Percentiles rank a stretch among this genome's conserved stretches.
Conservation (phyloP, 2,797 vertebrate genomes). For the Coracias cyanogaster region DNA sequence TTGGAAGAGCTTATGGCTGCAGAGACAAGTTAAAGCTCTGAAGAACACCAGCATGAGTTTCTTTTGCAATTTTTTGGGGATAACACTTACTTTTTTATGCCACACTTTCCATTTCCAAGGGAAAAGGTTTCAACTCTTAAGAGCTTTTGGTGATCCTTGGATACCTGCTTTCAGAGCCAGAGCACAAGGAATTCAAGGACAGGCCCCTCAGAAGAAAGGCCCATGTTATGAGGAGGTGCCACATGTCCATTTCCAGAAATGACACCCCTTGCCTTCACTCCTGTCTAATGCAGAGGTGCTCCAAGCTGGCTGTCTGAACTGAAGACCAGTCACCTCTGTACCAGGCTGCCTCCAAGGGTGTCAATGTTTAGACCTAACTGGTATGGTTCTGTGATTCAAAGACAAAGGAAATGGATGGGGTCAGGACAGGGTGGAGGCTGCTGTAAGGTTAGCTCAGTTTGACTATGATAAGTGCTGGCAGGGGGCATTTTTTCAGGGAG, state of each 20-base stretch:
- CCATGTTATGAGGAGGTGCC: background rate
- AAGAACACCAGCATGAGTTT: background rate
- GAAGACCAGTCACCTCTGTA: background rate
- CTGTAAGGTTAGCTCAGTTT: background rate
- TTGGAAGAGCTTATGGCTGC: background rate
- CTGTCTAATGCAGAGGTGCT: background rate
- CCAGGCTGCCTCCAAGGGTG: background rate
- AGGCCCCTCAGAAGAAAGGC: background rate
- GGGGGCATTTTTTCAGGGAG: background rate
- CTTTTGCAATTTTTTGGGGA: background rate
- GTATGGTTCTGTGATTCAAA: background rate
- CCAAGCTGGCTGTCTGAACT: background rate
- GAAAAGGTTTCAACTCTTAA: background rate
- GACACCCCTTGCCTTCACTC: background rate
- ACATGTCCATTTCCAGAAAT: background rate
- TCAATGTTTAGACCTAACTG: background rate
- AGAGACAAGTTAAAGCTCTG: background rate
- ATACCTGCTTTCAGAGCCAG: background rate
- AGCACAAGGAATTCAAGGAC: background rate
- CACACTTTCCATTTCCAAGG: background rate
- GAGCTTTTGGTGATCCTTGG: background rate
- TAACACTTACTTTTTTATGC: background rate
- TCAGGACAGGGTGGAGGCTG: background rate
- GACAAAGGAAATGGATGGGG: background rate
- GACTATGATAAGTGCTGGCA: background rate